Conservation (phyloP, 2,113 vertebrate species). For the Psittacula cyanocephala region DNA sequence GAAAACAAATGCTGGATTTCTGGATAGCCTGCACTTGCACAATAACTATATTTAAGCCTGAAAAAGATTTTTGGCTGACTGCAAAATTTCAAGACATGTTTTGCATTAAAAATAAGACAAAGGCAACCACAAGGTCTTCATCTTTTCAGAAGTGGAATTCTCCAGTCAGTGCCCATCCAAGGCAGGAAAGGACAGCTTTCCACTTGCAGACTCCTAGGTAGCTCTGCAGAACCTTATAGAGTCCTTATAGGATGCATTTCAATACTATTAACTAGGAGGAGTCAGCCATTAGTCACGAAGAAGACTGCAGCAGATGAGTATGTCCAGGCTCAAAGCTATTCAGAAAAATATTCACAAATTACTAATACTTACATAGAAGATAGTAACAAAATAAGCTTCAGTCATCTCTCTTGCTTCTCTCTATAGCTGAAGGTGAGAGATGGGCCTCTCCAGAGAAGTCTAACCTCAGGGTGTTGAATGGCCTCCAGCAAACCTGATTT, state of each 20-base stretch:
- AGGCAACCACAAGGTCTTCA: not conserved
- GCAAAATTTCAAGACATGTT: slow-evolving; percentile 3
- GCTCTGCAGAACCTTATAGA: not conserved
- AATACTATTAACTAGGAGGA: not conserved
- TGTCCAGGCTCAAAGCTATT: not conserved
- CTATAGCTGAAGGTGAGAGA: not conserved
- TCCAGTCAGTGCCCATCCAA: not conserved
- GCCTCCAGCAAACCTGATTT: not conserved
- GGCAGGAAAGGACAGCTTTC: not conserved
- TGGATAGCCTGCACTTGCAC: not conserved
- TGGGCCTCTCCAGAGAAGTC: not conserved
- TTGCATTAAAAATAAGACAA: slow-evolving; percentile 27
- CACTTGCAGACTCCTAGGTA: not conserved
- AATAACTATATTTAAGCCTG: slow-evolving; percentile 15
- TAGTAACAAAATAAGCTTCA: not conserved
- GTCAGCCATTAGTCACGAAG: not conserved
- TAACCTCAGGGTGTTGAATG: not conserved
- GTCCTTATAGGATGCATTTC: not conserved
- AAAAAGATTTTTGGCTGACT: slow-evolving; percentile 1
- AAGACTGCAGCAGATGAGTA: not conserved
- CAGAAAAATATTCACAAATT: not conserved
- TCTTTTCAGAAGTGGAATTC: not conserved
- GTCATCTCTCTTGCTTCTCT: not conserved
- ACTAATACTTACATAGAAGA: not conserved
- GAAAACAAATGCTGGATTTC: slow-evolving; percentile 36